Percentiles rank a stretch among this genome's conserved stretches.
Evolutionary conservation across 2,113 vertebrate genomes (phyloP).

Genomic region (Paracanthobrama guichenoti): DNA sequence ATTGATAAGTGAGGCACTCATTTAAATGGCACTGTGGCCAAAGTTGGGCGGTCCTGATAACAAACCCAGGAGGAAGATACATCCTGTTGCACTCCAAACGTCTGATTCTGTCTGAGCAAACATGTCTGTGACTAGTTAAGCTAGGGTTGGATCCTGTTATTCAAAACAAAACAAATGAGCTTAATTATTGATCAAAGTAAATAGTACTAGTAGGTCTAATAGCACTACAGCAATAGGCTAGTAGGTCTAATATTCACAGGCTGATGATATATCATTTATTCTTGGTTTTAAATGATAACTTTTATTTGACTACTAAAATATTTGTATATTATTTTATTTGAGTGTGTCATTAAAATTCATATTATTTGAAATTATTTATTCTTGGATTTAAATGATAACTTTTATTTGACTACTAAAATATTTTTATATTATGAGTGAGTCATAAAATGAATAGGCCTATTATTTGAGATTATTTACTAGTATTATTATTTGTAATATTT

Average conservation of each 20-base stretch:
- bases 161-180: neutral
- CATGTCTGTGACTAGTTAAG: neutral
- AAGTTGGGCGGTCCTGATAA: slow-evolving; percentile 22
- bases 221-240: no score
- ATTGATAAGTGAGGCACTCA: slow-evolving; percentile 35
- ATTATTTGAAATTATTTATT: neutral
- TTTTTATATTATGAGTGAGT: neutral
- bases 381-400: neutral
- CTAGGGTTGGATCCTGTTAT: neutral
- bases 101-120: slow-evolving; percentile 11
- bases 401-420: neutral
- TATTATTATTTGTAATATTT: neutral
- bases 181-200: neutral
- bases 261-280: neutral
- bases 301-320: neutral
- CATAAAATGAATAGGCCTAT: neutral
- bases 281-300: neutral
- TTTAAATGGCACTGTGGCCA: slow-evolving; percentile 6
- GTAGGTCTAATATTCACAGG: neutral
- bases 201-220: neutral
- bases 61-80: slow-evolving; percentile 12
- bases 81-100: neutral
- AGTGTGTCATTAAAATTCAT: neutral
- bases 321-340: neutral
- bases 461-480: neutral